These are phyloP conservation scores for Colostygia pectinataria DNA, from an alignment of 2,888 invertebrate genomes.

Conservation along the genomic window DNA sequence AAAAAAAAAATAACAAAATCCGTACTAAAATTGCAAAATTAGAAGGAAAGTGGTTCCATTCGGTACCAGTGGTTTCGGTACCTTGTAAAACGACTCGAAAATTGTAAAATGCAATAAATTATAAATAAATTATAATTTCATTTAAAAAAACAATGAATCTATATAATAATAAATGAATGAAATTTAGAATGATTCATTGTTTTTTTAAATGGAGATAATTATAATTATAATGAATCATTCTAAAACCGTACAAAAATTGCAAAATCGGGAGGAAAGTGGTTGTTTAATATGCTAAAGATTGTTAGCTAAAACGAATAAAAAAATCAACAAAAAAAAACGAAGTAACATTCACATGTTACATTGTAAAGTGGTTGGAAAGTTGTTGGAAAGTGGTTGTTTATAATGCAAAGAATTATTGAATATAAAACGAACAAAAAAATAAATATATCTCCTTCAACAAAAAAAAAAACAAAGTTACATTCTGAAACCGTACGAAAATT, in stretches of 20 bases:
- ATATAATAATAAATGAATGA: conserved; percentile 1
- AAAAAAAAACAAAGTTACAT: conserved; percentile 4
- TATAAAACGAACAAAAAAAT: neutral
- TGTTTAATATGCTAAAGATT: conserved; percentile 66
- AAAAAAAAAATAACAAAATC: conserved; percentile 8
- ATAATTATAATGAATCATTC: too few relatives aligned
- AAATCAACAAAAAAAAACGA: too few relatives aligned
- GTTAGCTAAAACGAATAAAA: conserved; percentile 44
- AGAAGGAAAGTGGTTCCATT: conserved; percentile 76
- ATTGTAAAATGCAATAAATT: too few relatives aligned
- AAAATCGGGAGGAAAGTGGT: conserved; percentile 77
- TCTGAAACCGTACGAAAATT: conserved; percentile 53
- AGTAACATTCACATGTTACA: too few relatives aligned
- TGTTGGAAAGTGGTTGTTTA: too few relatives aligned
- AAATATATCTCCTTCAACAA: neutral
- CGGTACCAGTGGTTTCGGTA: too few relatives aligned
- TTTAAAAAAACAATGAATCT: too few relatives aligned
- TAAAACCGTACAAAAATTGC: conserved; percentile 56
- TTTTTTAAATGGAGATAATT: too few relatives aligned
- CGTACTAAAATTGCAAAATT: conserved; percentile 68
- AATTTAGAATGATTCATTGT: too few relatives aligned
- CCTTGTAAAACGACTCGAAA: too few relatives aligned
- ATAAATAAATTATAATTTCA: neutral
- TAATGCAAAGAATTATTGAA: too few relatives aligned
- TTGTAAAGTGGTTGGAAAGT: too few relatives aligned